Conservation (phyloP, 2,113 vertebrate species). For the Clinocottus analis region DNA sequence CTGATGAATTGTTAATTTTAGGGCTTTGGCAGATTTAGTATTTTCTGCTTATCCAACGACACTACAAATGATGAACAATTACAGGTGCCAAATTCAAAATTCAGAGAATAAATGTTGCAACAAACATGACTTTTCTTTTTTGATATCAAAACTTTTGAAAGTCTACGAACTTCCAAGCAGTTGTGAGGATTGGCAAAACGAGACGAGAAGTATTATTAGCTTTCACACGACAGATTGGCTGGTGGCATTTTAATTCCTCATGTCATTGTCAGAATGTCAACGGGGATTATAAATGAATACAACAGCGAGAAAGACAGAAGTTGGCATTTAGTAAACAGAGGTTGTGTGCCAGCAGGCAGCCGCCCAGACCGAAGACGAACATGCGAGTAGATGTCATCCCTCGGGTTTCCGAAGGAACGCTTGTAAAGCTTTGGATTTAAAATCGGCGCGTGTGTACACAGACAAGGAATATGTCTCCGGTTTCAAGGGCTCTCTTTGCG, state of each 20-base stretch:
- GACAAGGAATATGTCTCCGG: no score
- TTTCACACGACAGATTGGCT: not conserved
- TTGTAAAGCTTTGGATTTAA: not conserved
- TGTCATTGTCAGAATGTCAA: slow-evolving; percentile 20
- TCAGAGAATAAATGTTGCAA: not conserved
- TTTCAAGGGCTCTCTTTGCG: no score
- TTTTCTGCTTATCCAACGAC: no score
- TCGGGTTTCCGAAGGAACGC: not conserved
- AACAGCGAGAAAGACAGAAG: slow-evolving; percentile 10
- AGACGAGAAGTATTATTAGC: not conserved
- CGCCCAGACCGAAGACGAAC: not conserved
- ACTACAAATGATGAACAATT: no score
- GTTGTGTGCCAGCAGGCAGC: slow-evolving; percentile 14
- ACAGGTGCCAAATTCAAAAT: not conserved
- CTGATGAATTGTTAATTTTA: no score
- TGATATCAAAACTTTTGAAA: not conserved
- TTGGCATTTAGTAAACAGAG: slow-evolving; percentile 1
- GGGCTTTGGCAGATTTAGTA: no score
- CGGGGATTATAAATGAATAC: slow-evolving; percentile 21
- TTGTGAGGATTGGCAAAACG: not conserved
- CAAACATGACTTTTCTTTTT: not conserved
- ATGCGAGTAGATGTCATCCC: not conserved
- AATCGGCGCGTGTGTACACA: not conserved
- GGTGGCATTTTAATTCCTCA: not conserved
- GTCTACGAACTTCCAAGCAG: not conserved